A percentile compares a stretch with the other conserved stretches of the same genome.
phyloP scores from a whole-genome alignment of 2,797 vertebrate genomes.

The Sylvilagus floridanus region DNA sequence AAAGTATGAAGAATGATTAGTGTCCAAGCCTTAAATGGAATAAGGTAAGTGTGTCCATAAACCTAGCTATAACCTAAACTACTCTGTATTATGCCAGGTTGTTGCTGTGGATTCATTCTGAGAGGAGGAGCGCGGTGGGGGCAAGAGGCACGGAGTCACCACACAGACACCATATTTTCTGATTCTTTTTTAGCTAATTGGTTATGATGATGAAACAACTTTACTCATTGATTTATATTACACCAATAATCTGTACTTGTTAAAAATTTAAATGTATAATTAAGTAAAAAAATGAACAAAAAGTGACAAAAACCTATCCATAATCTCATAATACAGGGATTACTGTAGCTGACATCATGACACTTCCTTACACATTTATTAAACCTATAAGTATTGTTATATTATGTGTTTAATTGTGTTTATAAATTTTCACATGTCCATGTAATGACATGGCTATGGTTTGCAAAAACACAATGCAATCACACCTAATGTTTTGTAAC shows the following conservation, averaged over 20 bases:
- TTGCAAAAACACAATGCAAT: slow-evolving; percentile 44
- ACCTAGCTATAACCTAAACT: neutral
- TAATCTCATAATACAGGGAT: neutral
- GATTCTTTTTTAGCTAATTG: slow-evolving; percentile 22
- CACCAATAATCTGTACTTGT: neutral
- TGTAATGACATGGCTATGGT: neutral
- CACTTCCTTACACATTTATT: neutral
- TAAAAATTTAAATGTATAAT: slow-evolving; percentile 20
- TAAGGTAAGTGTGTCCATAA: neutral
- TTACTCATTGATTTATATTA: neutral
- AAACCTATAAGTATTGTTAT: neutral
- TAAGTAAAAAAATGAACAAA: slow-evolving; percentile 6
- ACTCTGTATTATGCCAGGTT: too few relatives aligned
- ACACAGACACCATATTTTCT: neutral
- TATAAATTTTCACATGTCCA: neutral
- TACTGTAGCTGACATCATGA: neutral
- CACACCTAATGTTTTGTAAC: neutral
- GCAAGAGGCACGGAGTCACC: too few relatives aligned
- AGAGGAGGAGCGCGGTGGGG: too few relatives aligned
- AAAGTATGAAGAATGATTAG: neutral
- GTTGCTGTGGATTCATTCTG: too few relatives aligned
- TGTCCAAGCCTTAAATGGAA: neutral
- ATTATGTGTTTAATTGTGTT: neutral
- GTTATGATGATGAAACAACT: neutral
- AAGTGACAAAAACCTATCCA: neutral